phyloP scores from a whole-genome alignment of 2,888 invertebrate genomes.

The Trichopoda pennipes region DNA sequence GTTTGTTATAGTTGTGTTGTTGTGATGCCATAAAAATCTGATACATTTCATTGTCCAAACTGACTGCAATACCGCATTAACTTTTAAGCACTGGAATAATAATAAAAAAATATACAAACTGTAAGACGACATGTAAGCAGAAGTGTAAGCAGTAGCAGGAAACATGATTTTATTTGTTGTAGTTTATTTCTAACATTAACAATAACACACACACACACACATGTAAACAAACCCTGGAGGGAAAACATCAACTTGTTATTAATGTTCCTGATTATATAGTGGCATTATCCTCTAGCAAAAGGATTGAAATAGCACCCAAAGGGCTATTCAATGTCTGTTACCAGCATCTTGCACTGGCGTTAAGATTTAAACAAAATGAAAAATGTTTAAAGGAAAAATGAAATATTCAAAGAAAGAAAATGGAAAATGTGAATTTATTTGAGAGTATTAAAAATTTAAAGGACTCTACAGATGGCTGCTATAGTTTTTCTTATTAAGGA shows the following conservation, averaged over 20 bases:
- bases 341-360: constrained; percentile 17
- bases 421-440: not conserved
- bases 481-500: not conserved
- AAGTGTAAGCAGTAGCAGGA: not conserved
- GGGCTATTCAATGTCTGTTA: constrained; percentile 31
- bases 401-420: constrained; percentile 47
- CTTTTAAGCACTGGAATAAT: constrained; percentile 24
- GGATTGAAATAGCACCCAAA: constrained; percentile 49
- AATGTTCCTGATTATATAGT: constrained; percentile 46
- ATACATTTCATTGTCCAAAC: constrained; percentile 14
- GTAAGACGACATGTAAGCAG: not conserved
- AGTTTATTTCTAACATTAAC: constrained; percentile 1
- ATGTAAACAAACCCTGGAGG: constrained; percentile 24
- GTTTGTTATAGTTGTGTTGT: constrained; percentile 20
- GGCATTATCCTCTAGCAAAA: constrained; percentile 32
- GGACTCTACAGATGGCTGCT: not conserved
- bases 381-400: constrained; percentile 48
- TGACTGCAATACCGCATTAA: constrained; percentile 20
- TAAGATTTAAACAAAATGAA: not conserved
- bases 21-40: constrained; percentile 24
- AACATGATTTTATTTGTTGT: constrained; percentile 6
- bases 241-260: constrained; percentile 58
- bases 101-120: not conserved
- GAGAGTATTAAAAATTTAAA: not conserved
- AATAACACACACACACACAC: not conserved